phyloP scores from a whole-genome alignment of 2,113 vertebrate genomes.

The Glaucidium brasilianum region DNA sequence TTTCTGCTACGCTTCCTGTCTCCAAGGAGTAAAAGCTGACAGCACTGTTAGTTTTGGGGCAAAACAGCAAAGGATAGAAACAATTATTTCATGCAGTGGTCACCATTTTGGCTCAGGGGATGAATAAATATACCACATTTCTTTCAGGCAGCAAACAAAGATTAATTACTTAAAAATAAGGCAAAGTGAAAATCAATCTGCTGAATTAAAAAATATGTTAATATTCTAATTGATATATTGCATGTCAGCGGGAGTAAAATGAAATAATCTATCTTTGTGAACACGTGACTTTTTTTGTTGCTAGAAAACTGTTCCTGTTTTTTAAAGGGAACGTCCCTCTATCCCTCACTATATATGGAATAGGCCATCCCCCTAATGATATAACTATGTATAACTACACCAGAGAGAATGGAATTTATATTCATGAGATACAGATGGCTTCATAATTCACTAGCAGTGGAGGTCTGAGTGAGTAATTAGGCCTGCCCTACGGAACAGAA shows the following conservation, averaged over 20 bases:
- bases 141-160: neutral
- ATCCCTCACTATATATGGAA: neutral
- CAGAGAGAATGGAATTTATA: conserved; percentile 50
- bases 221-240: conserved; percentile 35
- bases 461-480: conserved; percentile 31
- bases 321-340: conserved; percentile 1
- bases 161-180: conserved; percentile 5
- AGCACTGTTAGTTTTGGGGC: neutral
- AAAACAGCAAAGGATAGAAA: neutral
- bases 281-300: neutral
- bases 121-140: neutral
- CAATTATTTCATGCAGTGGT: neutral
- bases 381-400: conserved; percentile 34
- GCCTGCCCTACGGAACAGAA: neutral
- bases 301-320: conserved; percentile 39
- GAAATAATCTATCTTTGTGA: conserved; percentile 9
- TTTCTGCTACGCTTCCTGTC: neutral
- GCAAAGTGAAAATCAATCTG: neutral
- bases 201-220: conserved; percentile 25
- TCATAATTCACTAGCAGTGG: conserved; percentile 10
- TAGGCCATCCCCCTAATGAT: conserved; percentile 37
- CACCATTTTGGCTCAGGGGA: neutral
- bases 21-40: neutral
- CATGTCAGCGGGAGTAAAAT: neutral
- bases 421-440: conserved; percentile 42